Percentiles rank a stretch among this genome's conserved stretches.
phyloP scores from a whole-genome alignment of 2,113 vertebrate genomes.

The Neolamprologus caudopunctatus region DNA sequence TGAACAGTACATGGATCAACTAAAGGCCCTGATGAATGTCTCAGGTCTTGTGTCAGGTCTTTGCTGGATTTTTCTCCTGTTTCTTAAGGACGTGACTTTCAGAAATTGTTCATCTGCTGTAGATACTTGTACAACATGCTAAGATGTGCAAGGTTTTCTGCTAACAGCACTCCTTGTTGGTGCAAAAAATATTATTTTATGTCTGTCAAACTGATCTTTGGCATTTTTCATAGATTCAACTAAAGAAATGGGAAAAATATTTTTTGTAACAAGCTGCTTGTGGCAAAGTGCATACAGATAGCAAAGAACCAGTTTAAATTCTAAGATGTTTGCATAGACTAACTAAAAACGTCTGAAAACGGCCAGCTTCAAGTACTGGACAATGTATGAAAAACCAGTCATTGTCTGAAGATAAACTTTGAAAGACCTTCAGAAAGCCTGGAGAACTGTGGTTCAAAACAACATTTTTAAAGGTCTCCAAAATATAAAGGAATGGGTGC shows the following conservation, averaged over 20 bases:
- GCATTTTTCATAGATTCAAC: neutral
- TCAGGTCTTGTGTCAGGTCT: neutral
- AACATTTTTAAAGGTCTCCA: neutral
- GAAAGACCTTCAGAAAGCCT: neutral
- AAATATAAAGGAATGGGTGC: neutral
- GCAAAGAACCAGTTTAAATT: neutral
- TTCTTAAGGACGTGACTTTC: neutral
- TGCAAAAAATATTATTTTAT: neutral
- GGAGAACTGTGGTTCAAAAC: neutral
- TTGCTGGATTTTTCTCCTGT: neutral
- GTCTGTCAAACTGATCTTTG: neutral
- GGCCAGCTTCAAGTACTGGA: neutral
- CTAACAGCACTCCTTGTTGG: neutral
- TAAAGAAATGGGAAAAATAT: neutral
- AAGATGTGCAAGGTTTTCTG: neutral
- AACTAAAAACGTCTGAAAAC: neutral
- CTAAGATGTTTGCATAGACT: neutral
- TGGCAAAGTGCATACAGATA: rapidly evolving
- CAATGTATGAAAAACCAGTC: neutral
- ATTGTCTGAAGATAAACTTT: neutral
- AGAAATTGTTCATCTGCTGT: neutral
- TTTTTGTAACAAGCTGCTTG: neutral
- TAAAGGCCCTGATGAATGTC: neutral
- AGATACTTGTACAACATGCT: neutral
- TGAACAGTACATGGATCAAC: neutral